Evolutionary conservation across 2,113 vertebrate genomes (phyloP).

Genomic region (Stictonetta naevosa): DNA sequence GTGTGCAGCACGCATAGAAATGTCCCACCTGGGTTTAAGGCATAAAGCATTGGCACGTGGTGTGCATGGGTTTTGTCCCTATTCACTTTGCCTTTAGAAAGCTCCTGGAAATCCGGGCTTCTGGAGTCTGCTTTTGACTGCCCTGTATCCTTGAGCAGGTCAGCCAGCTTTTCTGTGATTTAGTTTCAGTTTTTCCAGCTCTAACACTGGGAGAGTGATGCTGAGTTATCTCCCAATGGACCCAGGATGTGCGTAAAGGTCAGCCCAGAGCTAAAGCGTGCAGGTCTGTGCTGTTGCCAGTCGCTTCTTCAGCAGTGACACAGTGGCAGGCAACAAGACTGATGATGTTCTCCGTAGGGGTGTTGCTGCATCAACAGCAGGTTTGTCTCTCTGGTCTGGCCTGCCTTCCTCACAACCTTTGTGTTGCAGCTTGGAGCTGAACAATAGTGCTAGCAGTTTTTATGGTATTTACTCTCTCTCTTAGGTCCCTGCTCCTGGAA

Average conservation of each 20-base stretch:
- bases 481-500: not conserved
- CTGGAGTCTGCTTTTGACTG: not conserved
- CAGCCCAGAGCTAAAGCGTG: not conserved
- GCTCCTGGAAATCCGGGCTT: not conserved
- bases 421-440: not conserved
- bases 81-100: not conserved
- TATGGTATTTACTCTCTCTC: not conserved
- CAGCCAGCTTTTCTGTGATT: not conserved
- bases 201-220: not conserved
- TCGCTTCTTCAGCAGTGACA: not conserved
- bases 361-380: not conserved
- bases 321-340: not conserved
- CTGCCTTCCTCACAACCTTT: not conserved
- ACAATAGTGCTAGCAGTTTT: not conserved
- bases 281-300: not conserved
- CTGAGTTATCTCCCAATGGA: not conserved
- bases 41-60: not conserved
- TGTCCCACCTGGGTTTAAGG: not conserved
- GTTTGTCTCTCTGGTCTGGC: not conserved
- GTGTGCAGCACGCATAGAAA: not conserved
- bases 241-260: not conserved
- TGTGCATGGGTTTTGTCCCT: accelerated
- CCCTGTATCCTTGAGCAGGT: not conserved
- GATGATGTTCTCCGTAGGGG: not conserved
- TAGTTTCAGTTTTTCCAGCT: not conserved